These are phyloP conservation scores for Buathra laborator DNA, from an alignment of 2,888 invertebrate genomes.

Conservation along the genomic window DNA sequence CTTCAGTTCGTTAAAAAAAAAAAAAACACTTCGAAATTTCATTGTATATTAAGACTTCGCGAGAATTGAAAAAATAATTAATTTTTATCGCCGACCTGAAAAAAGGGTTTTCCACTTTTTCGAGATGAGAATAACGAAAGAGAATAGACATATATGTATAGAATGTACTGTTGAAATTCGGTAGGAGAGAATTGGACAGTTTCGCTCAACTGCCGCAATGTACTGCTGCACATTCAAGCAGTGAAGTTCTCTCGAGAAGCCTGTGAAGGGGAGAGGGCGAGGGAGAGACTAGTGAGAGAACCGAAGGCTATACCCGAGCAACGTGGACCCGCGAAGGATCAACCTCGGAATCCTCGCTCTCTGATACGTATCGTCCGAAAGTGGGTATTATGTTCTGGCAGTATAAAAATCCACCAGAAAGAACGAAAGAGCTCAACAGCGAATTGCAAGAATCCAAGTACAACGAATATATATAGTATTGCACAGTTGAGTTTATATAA, in stretches of 20 bases:
- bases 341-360: conserved; percentile 64
- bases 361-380: conserved; percentile 67
- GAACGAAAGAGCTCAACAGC: conserved; percentile 44
- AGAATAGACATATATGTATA: neutral
- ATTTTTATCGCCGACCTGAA: neutral
- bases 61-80: neutral
- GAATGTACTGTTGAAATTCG: conserved; percentile 42
- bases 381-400: conserved; percentile 64
- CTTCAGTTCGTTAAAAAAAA: neutral
- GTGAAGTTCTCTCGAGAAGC: conserved; percentile 57
- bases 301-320: conserved; percentile 29
- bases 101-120: neutral
- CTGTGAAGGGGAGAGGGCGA: conserved; percentile 10
- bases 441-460: conserved; percentile 28
- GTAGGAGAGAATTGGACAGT: conserved; percentile 47
- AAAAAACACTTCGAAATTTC: neutral
- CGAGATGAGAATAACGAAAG: conserved; percentile 11
- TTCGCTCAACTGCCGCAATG: conserved; percentile 45
- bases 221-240: conserved; percentile 48
- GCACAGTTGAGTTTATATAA: conserved; percentile 25
- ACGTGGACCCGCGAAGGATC: conserved; percentile 61
- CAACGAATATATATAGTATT: neutral
- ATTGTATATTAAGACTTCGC: too few relatives aligned
- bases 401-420: conserved; percentile 56
- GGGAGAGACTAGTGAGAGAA: conserved; percentile 45